Evolutionary conservation across 2,797 vertebrate genomes (phyloP), one percentile per base, ranked within the genome.

Genomic region (Podarcis lilfordi): DNA sequence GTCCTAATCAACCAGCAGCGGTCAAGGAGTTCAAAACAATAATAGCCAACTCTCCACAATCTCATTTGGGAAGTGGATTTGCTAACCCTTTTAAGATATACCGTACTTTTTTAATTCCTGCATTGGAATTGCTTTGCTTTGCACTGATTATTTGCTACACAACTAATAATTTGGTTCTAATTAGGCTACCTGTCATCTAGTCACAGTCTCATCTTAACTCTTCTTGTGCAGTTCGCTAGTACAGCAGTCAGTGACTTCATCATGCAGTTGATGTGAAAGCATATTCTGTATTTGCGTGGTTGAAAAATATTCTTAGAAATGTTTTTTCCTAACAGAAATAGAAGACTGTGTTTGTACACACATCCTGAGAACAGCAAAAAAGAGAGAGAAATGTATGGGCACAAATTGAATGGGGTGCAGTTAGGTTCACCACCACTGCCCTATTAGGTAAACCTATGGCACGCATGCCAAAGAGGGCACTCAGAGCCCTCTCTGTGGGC

Each of bases 21-120:
- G 78, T 72, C 77, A 32, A 35, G 59, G 74, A 6, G 74, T 83
- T 78, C 66, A 71, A 83, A 86, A 66, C 7, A 84, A 80, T 66
- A 84, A 87, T 40, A 72, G 21, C 59, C 50, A n/a, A 35, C 76
- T 50, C 40, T 83, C 45, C 37, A 72, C 23, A 84, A 43, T 32
- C 19, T 40, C 37, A 66, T 90, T 83, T 80, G 37, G 61, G 13
- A 43, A 78, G 13, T 3, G 21, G 19, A 79, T 82, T 64, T 72
- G 45, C 25, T 32, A 32, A 40, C 9, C 50, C 37, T 10, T 78
- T 71, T n/a, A 64, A 29, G 29, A 27, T 10, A 76, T 45, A 43
- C 8, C 8, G 8, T 43, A 29, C 50, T 64, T 37, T n/a, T 23
- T 23, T 6, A 29, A 6, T 76, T 76, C 29, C 27, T 78, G 6